Evolutionary conservation across 1,140 invertebrate species (phyloP), one percentile per base, ranked within the genome.

Genomic region (Harpegnathos saltator): DNA sequence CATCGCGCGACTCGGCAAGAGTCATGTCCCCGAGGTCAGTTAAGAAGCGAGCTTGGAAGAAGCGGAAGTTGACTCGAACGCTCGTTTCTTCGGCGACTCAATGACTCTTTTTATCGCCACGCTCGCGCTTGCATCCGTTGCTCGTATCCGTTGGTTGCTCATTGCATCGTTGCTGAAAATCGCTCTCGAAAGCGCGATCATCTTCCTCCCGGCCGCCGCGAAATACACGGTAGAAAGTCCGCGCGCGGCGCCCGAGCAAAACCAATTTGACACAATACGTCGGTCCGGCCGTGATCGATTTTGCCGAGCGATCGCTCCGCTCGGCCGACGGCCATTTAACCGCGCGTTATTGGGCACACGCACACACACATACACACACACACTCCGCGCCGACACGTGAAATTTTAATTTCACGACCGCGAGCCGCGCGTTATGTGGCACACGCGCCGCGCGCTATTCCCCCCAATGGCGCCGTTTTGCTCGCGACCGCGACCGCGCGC

Each of bases 141-240:
- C n/a, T n/a, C n/a, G n/a, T n/a, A n/a, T n/a, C n/a, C n/a, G n/a
- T n/a, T 78, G 54, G 29, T 78, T 17, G 3, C 29, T n/a, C 29
- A 38, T 3, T 58, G 69, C 26, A 58, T 1, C 33, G 29, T 17
- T 19, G 52, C 54, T 11, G 33, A 29, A 56, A 80, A 56, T 65
- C 61, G 33, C 29, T 85, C 63, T 85, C 38, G 50, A 85, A 69
- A 85, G 33, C 44, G 14, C 33, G n/a, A n/a, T 14, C 12, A 59
- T 66, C 56, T 38, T 80, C 48, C 11, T 50, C 48, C 14, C 17
- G 48, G 14, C 3, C 12, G 0, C 12, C 56, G 59, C 74, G 54
- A 82, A 74, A 52, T 74, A 61, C n/a, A n/a, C 54, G 56, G 14
- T 74, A 63, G 68, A 82, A 74, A 82, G 56, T 73, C 29, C 38